Base-by-base conservation (phyloP, 2,113 vertebrate genomes). In the Meles meles region DNA sequence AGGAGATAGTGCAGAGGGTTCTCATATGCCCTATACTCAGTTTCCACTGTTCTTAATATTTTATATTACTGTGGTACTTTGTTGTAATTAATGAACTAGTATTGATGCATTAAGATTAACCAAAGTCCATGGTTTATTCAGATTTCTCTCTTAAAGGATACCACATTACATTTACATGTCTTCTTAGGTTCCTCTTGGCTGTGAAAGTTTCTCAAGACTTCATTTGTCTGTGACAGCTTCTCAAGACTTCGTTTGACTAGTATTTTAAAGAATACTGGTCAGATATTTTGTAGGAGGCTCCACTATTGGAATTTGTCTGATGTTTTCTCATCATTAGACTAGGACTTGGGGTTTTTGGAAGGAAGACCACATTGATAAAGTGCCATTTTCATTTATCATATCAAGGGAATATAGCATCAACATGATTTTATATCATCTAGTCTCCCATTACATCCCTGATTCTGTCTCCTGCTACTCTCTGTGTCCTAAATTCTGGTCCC, bases 151-250 rank as follows among this genome's bases (percentile, higher is more conserved):
- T 96, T 92, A 34, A 1, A 34, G 90, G 44, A 71, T 86, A 72
- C 39, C n/a, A 72, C 17, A 44, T 82, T 93, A n/a, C 69, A 37
- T 88, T 95, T 97, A 69, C 29, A 96, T 93, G 7, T 91, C 37
- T 95, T n/a, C 65, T 94, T 96, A 93, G 67, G 42, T 5, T 94
- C 31, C 10, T 96, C 69, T 90, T 74, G 52, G 79, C 25, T 95
- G 8, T 91, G 74, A 90, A 95, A 92, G 7, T 92, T 92, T 96
- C 69, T 97, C 80, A 92, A 92, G 76, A 77, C 42, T 96, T 96
- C 79, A 37, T 61, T 96, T 86, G 23, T 52, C 25, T 95, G 8
- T 91, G 74, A 92, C 94, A 92, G 7, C 90, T 92, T 96, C 76
- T 97, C 74, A 92, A 92, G 76, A 77, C 44, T 96, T 96, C 74